Conservation (phyloP, 2,888 invertebrate species). For the Tenodera sinensis region DNA sequence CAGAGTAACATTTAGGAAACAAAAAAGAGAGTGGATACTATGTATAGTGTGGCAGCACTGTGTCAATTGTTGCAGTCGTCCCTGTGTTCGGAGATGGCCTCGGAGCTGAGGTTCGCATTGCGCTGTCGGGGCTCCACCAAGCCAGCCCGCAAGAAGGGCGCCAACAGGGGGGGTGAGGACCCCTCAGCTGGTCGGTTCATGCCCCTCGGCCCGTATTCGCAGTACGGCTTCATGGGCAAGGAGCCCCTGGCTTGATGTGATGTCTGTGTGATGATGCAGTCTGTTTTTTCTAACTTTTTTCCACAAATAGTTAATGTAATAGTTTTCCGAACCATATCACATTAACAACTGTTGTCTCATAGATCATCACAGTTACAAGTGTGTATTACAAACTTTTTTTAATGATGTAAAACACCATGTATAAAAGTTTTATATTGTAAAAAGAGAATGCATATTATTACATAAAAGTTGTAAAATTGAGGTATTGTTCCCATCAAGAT, state of each 20-base stretch:
- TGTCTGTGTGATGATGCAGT: neutral
- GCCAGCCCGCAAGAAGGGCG: constrained; percentile 44
- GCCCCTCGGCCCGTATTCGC: constrained; percentile 55
- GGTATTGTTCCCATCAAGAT: neutral
- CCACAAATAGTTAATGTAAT: neutral
- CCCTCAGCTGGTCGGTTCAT: constrained; percentile 42
- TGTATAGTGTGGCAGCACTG: neutral
- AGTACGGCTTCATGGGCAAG: constrained; percentile 59
- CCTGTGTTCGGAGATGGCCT: constrained; percentile 69
- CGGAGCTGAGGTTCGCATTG: constrained; percentile 65
- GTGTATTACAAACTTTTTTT: neutral
- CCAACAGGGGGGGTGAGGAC: constrained; percentile 31
- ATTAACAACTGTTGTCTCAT: neutral
- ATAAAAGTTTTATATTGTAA: neutral
- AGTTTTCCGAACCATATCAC: neutral
- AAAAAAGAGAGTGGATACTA: neutral
- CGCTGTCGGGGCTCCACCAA: constrained; percentile 61
- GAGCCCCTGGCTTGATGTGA: constrained; percentile 40
- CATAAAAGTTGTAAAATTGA: neutral
- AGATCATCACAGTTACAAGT: neutral
- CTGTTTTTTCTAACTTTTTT: neutral
- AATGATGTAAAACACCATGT: neutral
- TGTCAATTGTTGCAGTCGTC: constrained; percentile 54
- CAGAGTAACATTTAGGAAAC: neutral
- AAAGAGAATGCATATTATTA: neutral